Percentiles rank a stretch among this genome's conserved stretches.
Conservation (phyloP, 2,888 invertebrate species). For the Lasiommata megera region DNA sequence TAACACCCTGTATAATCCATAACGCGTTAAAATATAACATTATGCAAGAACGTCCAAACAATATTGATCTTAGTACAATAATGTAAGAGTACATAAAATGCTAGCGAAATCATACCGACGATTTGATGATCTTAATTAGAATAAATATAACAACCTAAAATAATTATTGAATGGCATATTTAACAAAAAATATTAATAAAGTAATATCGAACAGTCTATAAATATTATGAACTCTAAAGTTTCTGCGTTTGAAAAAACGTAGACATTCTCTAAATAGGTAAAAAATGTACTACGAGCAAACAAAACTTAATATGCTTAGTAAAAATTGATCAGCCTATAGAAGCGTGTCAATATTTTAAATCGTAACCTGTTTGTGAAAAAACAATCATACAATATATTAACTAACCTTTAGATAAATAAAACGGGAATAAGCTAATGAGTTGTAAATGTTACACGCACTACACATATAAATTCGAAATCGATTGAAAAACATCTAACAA, state of each 20-base stretch:
- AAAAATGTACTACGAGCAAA: neutral
- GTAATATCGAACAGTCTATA: neutral
- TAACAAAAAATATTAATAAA: neutral
- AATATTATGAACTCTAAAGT: neutral
- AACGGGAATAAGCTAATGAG: neutral
- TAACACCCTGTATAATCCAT: conserved; percentile 78
- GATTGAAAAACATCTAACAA: conserved; percentile 20
- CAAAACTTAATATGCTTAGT: neutral
- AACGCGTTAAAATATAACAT: conserved; percentile 60
- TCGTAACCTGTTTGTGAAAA: neutral
- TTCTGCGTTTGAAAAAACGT: neutral
- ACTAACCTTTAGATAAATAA: neutral
- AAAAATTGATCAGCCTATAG: neutral
- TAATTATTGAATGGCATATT: neutral
- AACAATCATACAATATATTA: neutral
- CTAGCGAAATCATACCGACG: neutral
- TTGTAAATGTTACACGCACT: conserved; percentile 18
- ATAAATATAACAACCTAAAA: neutral
- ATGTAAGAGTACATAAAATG: neutral
- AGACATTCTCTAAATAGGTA: neutral
- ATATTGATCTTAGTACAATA: neutral
- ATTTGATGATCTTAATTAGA: neutral
- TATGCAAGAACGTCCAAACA: conserved; percentile 5
- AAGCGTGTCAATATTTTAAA: neutral
- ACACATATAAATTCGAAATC: conserved; percentile 31